Conservation (phyloP, 2,888 invertebrate species). For the Eristalis arbustorum region DNA sequence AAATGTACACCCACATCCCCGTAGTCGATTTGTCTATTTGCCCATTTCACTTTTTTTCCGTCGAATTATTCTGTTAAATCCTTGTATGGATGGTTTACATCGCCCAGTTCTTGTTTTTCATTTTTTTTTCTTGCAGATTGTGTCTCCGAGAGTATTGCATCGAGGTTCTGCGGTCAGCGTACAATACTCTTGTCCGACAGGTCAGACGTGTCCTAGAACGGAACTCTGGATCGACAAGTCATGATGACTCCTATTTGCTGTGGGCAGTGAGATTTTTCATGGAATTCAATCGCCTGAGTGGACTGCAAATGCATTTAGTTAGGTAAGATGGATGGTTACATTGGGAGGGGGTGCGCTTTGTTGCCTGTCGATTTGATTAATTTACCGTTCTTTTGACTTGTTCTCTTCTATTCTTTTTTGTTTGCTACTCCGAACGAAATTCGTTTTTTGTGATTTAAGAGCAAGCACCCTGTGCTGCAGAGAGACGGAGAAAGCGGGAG, state of each 20-base stretch:
- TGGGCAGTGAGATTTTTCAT: constrained; percentile 98
- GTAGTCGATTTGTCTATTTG: constrained; percentile 31
- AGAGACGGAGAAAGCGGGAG: background rate
- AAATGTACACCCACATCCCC: background rate
- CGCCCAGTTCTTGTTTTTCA: constrained; percentile 29
- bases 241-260: constrained; percentile 96
- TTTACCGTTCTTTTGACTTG: constrained; percentile 34
- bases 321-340: constrained; percentile 83
- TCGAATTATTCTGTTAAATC: constrained; percentile 43
- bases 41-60: background rate
- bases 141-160: constrained; percentile 96
- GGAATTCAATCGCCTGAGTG: constrained; percentile 95
- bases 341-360: constrained; percentile 3
- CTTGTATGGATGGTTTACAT: background rate
- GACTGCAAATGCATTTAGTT: constrained; percentile 92
- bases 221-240: constrained; percentile 85
- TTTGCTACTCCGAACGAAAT: background rate
- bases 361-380: constrained; percentile 58
- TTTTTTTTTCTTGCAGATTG: constrained; percentile 85
- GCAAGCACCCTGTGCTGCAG: constrained; percentile 1
- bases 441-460: constrained; percentile 19
- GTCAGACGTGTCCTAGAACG: constrained; percentile 89
- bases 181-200: constrained; percentile 94
- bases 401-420: constrained; percentile 3
- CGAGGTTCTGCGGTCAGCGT: constrained; percentile 94